These are phyloP conservation scores for Carcinoscorpius rotundicauda DNA, from an alignment of 1,140 invertebrate species.

Conservation along the genomic window DNA sequence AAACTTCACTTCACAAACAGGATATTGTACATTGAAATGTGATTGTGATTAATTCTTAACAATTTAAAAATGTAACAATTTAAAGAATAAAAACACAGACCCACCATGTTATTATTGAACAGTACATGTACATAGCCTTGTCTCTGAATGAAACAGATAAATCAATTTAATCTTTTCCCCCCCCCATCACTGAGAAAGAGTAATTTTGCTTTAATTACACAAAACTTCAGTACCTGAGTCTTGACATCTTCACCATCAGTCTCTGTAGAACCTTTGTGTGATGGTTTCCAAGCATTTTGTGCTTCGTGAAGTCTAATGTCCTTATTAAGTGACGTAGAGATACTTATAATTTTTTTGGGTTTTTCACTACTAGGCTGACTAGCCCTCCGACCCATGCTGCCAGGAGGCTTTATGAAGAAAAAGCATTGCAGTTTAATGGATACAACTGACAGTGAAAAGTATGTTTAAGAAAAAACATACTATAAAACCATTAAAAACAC, in stretches of 20 bases:
- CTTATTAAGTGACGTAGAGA: conserved; percentile 56
- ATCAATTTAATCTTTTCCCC: conserved; percentile 44
- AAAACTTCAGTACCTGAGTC: conserved; percentile 38
- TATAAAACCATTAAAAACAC: background rate
- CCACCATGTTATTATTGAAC: too few species aligned
- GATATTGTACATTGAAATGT: too few species aligned
- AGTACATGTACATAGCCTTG: too few species aligned
- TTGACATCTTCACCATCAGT: conserved; percentile 48
- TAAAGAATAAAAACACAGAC: too few species aligned
- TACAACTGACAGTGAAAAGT: background rate
- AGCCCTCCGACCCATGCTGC: conserved; percentile 11
- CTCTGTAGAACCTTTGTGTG: conserved; percentile 32
- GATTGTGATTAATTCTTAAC: too few species aligned
- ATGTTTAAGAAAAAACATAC: background rate
- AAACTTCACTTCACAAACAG: too few species aligned
- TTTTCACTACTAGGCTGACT: conserved; percentile 16
- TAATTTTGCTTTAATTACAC: too few species aligned
- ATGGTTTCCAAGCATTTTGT: conserved; percentile 83
- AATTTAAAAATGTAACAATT: too few species aligned
- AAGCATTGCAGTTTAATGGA: background rate
- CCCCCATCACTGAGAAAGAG: conserved; percentile 43
- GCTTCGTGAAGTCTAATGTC: conserved; percentile 72
- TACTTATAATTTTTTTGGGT: conserved; percentile 21
- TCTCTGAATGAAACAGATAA: too few species aligned
- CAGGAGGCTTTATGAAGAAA: conserved; percentile 8